Percentiles rank a stretch among this genome's conserved stretches.
phyloP scores from a whole-genome alignment of 30 jellyfish, hydroid and myxozoan genomes.

The Pelagia noctiluca region DNA sequence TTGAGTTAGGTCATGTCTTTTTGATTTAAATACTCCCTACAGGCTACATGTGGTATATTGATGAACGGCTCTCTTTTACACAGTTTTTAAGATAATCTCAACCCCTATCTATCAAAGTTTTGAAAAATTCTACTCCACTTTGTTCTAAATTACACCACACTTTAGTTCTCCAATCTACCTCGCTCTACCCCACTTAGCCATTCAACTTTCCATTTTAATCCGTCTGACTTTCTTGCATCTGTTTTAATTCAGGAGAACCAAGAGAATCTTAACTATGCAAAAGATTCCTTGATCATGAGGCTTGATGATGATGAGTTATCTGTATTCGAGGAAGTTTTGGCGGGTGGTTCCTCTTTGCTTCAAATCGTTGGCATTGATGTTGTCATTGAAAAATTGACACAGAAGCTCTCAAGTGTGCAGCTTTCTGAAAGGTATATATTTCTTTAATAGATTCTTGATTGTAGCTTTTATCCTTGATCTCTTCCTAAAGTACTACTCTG shows the following conservation, averaged over 20 bases:
- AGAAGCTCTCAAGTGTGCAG: constrained; percentile 11
- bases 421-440: constrained; percentile 10
- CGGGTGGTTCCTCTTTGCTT: constrained; percentile 26
- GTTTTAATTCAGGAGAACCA: constrained; percentile 11
- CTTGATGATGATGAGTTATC: constrained; percentile 77
- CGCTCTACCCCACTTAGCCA: too few species aligned
- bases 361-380: constrained; percentile 35
- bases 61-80: too few species aligned
- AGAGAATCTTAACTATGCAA: constrained; percentile 49
- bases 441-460: constrained; percentile 26
- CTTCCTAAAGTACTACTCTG: too few species aligned
- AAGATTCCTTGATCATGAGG: constrained; percentile 60
- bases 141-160: too few species aligned
- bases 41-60: too few species aligned
- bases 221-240: not conserved
- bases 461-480: constrained; percentile 16
- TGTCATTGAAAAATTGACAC: constrained; percentile 14
- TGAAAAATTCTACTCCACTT: too few species aligned
- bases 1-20: too few species aligned
- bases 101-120: too few species aligned
- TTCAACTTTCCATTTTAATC: not conserved
- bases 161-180: too few species aligned
- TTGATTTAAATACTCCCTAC: too few species aligned
- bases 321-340: constrained; percentile 70
- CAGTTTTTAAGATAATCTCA: too few species aligned